Conservation (phyloP, 1,140 invertebrate species). For the Lasioglossum baleicum region DNA sequence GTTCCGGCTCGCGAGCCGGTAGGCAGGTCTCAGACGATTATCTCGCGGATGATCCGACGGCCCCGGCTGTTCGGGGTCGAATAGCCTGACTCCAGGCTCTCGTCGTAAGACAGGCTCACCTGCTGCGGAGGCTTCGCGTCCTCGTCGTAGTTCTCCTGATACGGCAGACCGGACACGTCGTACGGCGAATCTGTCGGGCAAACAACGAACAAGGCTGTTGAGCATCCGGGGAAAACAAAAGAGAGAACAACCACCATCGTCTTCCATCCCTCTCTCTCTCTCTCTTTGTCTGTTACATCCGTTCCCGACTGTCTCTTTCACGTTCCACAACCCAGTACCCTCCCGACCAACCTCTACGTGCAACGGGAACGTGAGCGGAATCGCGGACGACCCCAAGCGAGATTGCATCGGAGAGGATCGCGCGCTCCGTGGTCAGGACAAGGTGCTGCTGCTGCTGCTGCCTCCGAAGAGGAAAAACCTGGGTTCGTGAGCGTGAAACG, state of each 20-base stretch:
- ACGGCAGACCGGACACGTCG: conserved; percentile 94
- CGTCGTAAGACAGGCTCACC: conserved; percentile 93
- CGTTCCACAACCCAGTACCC: too few species aligned
- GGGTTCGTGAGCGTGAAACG: background rate
- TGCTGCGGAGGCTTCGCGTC: conserved; percentile 89
- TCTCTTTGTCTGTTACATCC: too few species aligned
- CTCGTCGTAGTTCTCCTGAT: conserved; percentile 89
- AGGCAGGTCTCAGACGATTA: conserved; percentile 90
- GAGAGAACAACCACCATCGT: too few species aligned
- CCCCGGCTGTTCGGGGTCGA: conserved; percentile 95
- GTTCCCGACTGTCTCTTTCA: too few species aligned
- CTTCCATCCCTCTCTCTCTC: too few species aligned
- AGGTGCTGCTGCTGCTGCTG: background rate
- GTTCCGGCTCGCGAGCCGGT: conserved; percentile 78
- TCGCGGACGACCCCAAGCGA: background rate
- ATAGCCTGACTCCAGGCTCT: conserved; percentile 94
- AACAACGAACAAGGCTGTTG: conserved; percentile 23
- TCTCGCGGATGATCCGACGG: conserved; percentile 93
- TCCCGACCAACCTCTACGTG: conserved; percentile 7
- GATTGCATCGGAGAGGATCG: background rate
- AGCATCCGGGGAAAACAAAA: too few species aligned
- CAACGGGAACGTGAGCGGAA: background rate
- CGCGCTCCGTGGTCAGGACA: too few species aligned
- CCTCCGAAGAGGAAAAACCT: background rate
- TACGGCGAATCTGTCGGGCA: conserved; percentile 90